Evolutionary conservation across 1,140 invertebrate species (phyloP).

Genomic region (Macrobrachium rosenbergii): DNA sequence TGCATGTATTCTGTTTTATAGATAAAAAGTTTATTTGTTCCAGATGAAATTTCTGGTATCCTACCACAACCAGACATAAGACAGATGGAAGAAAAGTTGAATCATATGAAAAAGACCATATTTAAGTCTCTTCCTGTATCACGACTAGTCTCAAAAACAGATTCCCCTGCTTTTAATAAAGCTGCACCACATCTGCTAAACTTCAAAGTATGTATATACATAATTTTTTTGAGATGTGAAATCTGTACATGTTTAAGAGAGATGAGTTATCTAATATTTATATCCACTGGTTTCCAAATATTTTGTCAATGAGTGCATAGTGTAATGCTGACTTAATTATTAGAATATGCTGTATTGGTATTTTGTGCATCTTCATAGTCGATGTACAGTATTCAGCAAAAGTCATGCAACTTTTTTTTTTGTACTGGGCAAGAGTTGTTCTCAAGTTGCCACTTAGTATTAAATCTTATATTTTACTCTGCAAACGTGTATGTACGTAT

Average conservation of each 20-base stretch:
- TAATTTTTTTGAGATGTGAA: neutral
- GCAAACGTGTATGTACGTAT: no score
- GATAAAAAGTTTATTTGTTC: neutral
- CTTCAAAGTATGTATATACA: slow-evolving; percentile 32
- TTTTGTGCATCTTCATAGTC: no score
- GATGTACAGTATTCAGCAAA: no score
- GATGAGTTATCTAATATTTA: neutral
- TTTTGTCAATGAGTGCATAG: no score
- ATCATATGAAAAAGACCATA: slow-evolving; percentile 36
- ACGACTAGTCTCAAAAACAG: slow-evolving; percentile 37
- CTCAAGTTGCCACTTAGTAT: no score
- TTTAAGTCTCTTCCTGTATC: slow-evolving; percentile 46
- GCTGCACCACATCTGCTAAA: slow-evolving; percentile 35
- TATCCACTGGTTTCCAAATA: no score
- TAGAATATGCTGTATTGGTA: no score
- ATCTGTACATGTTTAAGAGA: neutral
- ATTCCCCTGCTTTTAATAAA: slow-evolving; percentile 53
- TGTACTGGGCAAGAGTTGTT: no score
- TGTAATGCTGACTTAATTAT: no score
- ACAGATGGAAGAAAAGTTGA: slow-evolving; percentile 55
- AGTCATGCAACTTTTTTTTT: no score
- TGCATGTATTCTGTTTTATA: neutral
- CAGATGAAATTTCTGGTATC: slow-evolving; percentile 51
- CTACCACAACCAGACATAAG: slow-evolving; percentile 46
- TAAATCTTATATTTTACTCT: no score